Evolutionary conservation across 2,113 vertebrate genomes (phyloP), one percentile per base, ranked within the genome.

Genomic region (Meles meles): DNA sequence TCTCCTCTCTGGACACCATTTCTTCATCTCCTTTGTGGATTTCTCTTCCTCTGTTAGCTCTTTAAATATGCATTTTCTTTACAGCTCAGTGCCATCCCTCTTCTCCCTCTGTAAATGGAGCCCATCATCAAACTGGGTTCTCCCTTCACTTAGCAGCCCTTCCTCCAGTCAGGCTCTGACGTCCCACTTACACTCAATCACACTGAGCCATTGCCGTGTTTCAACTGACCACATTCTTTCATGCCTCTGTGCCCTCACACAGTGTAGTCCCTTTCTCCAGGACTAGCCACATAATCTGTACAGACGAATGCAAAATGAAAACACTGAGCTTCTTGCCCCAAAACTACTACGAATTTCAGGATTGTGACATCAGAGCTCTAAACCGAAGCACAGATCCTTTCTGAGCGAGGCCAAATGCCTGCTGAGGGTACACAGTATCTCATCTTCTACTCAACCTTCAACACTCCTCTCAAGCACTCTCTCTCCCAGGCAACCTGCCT

Each of bases 141-240:
- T 55, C 10, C 61, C 47, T 74, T 81, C 25, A 84, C 31, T 84
- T 18, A 12, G 25, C 14, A 74, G 27, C 11, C 7, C n/a, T 49
- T 29, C 25, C 34, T 18, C 82, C 9, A 17, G 31, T 37, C 14
- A 18, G 39, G 4, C 0, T 29, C 25, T 6, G 34, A 44, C 17
- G 25, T 7, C 9, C 10, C 42, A 23, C 6, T 25, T 6, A 39
- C 11, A 9, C 8, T 9, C 12, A 63, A 29, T 10, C 52, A 77
- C 6, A 3, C 9, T 49, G 55, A 74, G 59, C 1, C 13, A 21
- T 34, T 0, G 15, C 5, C 7, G 0, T 1, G 6, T 8, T 27
- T 61, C 23, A 49, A 15, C 6, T 57, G 21, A n/a, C 31, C 31
- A 37, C 1, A 18, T 5, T 90, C 15, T 69, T 71, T 71, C 11